Evolutionary conservation across 2,888 invertebrate genomes (phyloP).

Genomic region (Amiota minor): DNA sequence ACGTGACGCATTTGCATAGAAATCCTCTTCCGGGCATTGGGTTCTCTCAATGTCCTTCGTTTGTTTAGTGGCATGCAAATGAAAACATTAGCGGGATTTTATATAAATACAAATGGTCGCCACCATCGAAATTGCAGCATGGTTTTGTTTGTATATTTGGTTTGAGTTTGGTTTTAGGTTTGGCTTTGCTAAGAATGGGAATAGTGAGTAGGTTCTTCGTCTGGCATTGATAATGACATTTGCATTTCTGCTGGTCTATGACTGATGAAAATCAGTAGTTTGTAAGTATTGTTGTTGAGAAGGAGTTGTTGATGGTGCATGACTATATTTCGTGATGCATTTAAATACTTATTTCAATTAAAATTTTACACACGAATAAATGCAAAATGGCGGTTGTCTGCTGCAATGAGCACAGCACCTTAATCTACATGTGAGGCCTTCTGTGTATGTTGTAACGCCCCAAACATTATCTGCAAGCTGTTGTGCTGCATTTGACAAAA

Average conservation of each 20-base stretch:
- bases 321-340: conserved; percentile 43
- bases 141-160: too few relatives aligned
- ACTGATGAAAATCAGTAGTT: too few relatives aligned
- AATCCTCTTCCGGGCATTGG: conserved; percentile 49
- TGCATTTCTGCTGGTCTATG: conserved; percentile 42
- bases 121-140: too few relatives aligned
- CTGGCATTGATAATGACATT: conserved; percentile 22
- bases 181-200: too few relatives aligned
- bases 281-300: too few relatives aligned
- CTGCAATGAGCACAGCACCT: too few relatives aligned
- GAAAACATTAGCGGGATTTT: conserved; percentile 61
- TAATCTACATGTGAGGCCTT: not conserved
- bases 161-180: too few relatives aligned
- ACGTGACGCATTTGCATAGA: conserved; percentile 60
- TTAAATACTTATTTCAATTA: conserved; percentile 61
- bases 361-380: conserved; percentile 65
- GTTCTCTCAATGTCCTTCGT: conserved; percentile 5
- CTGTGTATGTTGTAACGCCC: not conserved
- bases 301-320: conserved; percentile 26
- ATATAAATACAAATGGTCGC: not conserved
- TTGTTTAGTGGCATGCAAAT: conserved; percentile 58
- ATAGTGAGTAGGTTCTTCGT: not conserved
- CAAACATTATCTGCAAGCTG: conserved; percentile 2
- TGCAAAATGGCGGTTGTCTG: conserved; percentile 41
- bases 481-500: not conserved